phyloP scores from a whole-genome alignment of 2,888 invertebrate genomes.

The Leucophenga maculata region DNA sequence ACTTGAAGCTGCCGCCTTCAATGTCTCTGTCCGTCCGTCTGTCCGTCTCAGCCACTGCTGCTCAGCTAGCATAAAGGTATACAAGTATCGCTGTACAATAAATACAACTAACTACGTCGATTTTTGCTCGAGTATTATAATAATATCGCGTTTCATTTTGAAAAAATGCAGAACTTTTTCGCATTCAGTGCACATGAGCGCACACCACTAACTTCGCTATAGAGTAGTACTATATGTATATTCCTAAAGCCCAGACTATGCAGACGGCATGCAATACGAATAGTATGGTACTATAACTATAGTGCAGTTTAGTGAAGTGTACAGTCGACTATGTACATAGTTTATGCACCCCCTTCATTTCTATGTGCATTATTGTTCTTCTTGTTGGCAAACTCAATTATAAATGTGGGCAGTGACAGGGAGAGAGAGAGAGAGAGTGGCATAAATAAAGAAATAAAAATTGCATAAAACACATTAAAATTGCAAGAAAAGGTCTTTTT shows the following conservation, averaged over 20 bases:
- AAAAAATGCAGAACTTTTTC: constrained; percentile 47
- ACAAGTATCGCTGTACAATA: background rate
- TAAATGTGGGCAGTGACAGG: constrained; percentile 40
- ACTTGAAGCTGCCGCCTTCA: background rate
- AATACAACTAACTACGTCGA: too few species aligned
- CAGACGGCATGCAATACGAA: background rate
- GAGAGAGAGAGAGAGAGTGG: too few species aligned
- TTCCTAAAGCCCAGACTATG: constrained; percentile 6
- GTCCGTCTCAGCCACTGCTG: background rate
- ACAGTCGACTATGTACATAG: too few species aligned
- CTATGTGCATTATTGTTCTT: constrained; percentile 22
- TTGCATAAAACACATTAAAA: constrained; percentile 65
- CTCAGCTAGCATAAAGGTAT: constrained; percentile 46
- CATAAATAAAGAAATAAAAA: too few species aligned
- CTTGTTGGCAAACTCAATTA: constrained; percentile 55
- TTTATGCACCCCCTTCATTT: background rate
- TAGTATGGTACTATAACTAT: constrained; percentile 3
- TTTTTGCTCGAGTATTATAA: constrained; percentile 8
- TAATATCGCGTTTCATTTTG: constrained; percentile 53
- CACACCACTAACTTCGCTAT: constrained; percentile 34
- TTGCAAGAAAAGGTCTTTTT: constrained; percentile 48
- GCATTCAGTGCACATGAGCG: constrained; percentile 61
- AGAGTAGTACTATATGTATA: too few species aligned
- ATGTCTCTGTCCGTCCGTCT: too few species aligned
- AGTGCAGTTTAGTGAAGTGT: background rate